Percentiles rank a stretch among this genome's conserved stretches.
Evolutionary conservation across 2,888 invertebrate species (phyloP).

Genomic region (Pyrrhia umbra): DNA sequence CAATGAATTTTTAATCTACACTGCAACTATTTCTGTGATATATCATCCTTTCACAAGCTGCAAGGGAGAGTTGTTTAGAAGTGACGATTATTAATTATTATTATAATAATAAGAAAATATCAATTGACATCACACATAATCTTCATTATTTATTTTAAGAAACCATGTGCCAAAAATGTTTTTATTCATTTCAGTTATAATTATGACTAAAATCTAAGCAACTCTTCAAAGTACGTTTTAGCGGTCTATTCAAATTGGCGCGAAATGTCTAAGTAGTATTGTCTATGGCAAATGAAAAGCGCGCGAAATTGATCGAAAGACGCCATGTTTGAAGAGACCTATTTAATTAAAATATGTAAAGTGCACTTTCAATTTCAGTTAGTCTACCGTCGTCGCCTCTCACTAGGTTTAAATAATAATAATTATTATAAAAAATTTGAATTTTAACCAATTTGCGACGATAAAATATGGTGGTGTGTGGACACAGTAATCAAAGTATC

Average conservation of each 20-base stretch:
- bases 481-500: conserved; percentile 62
- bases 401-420: conserved; percentile 72
- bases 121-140: conserved; percentile 26
- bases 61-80: conserved; percentile 66
- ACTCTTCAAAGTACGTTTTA: conserved; percentile 57
- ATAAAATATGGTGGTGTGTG: conserved; percentile 68
- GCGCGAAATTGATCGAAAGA: conserved; percentile 43
- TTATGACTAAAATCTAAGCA: conserved; percentile 38
- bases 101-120: conserved; percentile 19
- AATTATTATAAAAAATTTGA: conserved; percentile 74
- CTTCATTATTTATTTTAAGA: conserved; percentile 54
- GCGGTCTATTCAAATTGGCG: conserved; percentile 58
- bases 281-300: conserved; percentile 48
- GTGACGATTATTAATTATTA: conserved; percentile 27
- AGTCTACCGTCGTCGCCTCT: conserved; percentile 76
- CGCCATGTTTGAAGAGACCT: conserved; percentile 57
- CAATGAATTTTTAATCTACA: conserved; percentile 49
- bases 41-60: conserved; percentile 72
- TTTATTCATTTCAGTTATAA: conserved; percentile 28
- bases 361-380: conserved; percentile 80
- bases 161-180: conserved; percentile 69
- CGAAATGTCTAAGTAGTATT: conserved; percentile 27
- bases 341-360: conserved; percentile 67
- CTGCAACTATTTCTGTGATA: conserved; percentile 79
- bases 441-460: conserved; percentile 77